Conservation (phyloP, 37 sponge, comb jelly and placozoan species). For the Aphrocallistes beatrix region DNA sequence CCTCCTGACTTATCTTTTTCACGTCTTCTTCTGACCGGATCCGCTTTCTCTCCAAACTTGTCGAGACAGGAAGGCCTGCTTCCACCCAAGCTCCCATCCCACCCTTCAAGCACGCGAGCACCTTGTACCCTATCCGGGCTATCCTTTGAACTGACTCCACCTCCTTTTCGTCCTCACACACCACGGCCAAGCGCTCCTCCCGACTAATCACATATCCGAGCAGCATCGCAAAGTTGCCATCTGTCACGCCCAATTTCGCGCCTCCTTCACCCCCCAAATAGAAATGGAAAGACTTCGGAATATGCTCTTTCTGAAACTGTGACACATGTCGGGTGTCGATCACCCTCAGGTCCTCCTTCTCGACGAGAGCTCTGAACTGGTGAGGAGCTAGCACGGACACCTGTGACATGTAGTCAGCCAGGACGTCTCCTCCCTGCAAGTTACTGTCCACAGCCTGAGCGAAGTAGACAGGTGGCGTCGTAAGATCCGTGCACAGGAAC, state of each 20-base stretch:
- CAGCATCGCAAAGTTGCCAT: slow-evolving; percentile 80
- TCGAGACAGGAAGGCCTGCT: slow-evolving; percentile 24
- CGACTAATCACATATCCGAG: slow-evolving; percentile 50
- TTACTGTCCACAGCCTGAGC: slow-evolving; percentile 25
- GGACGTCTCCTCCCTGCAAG: background rate
- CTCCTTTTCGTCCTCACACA: slow-evolving; percentile 35
- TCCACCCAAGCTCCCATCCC: slow-evolving; percentile 35
- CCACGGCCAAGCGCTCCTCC: slow-evolving; percentile 25
- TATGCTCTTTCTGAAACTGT: slow-evolving; percentile 31
- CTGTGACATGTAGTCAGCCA: background rate
- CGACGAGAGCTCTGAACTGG: background rate
- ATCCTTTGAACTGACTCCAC: slow-evolving; percentile 64
- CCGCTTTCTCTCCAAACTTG: slow-evolving; percentile 32
- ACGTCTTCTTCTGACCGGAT: slow-evolving; percentile 21
- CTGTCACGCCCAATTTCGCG: slow-evolving; percentile 49
- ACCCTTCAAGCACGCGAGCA: slow-evolving; percentile 35
- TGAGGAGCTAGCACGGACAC: background rate
- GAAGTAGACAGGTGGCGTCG: slow-evolving; percentile 54
- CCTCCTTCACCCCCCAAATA: slow-evolving; percentile 55
- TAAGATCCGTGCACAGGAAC: slow-evolving; percentile 47
- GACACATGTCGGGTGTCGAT: slow-evolving; percentile 10
- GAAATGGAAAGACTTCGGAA: slow-evolving; percentile 46
- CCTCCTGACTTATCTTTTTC: slow-evolving; percentile 2
- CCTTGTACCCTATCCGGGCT: slow-evolving; percentile 69
- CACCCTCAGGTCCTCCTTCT: background rate